phyloP scores from a whole-genome alignment of 1,140 invertebrate genomes.

The Wasmannia auropunctata region DNA sequence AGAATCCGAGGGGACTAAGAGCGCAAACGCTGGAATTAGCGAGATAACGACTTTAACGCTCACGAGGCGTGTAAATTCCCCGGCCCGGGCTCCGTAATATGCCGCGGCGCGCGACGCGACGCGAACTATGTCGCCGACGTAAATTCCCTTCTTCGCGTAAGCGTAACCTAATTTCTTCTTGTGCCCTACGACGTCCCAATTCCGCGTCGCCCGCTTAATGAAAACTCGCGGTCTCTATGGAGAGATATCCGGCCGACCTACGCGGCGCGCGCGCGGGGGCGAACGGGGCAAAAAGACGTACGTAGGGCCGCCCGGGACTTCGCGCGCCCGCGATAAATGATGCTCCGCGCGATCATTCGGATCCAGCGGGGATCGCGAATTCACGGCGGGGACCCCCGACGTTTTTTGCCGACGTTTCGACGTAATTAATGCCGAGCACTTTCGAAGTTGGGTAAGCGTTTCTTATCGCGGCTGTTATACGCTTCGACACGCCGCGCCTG shows the following conservation, averaged over 20 bases:
- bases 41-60: slow-evolving; percentile 44
- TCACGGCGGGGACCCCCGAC: not conserved
- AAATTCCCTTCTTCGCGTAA: slow-evolving; percentile 53
- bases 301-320: slow-evolving; percentile 7
- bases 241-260: slow-evolving; percentile 23
- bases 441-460: slow-evolving; percentile 23
- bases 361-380: slow-evolving; percentile 1
- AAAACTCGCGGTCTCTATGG: slow-evolving; percentile 41
- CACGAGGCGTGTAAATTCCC: slow-evolving; percentile 44
- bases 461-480: slow-evolving; percentile 37
- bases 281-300: slow-evolving; percentile 25
- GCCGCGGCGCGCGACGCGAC: slow-evolving; percentile 6
- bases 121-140: slow-evolving; percentile 51
- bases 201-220: slow-evolving; percentile 40
- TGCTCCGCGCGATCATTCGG: slow-evolving; percentile 1
- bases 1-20: not conserved
- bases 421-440: slow-evolving; percentile 47
- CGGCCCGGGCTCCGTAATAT: not conserved
- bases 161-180: slow-evolving; percentile 57
- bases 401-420: slow-evolving; percentile 26
- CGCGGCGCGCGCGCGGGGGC: not conserved
- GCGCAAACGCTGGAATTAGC: slow-evolving; percentile 7
- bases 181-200: slow-evolving; percentile 12
- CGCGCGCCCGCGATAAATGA: slow-evolving; percentile 32
- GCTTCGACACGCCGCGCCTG: slow-evolving; percentile 24